Evolutionary conservation across 2,888 invertebrate genomes (phyloP), one percentile per base, ranked within the genome.

Genomic region (Clanis bilineata): DNA sequence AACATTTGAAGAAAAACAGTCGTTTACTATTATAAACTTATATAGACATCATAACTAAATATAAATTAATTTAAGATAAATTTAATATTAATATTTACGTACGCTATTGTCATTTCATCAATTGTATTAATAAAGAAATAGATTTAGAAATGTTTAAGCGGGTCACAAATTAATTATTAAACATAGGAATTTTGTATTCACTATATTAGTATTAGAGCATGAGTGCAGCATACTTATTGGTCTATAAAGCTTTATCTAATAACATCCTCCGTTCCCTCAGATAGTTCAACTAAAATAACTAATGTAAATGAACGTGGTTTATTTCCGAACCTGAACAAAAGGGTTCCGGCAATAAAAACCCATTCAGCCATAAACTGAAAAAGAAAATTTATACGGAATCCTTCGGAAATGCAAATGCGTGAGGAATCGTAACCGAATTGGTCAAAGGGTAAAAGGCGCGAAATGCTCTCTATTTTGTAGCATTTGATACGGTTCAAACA

Each of bases 401-500:
- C 71, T 75, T 66, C 65, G 71, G 64, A 77, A 76, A 83, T 80
- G 80, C 78, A 83, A 82, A 84, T 81, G 69, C 68, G 63, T 58
- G 64, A 67, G 64, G 76, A 76, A 82, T 79, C 75, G 73, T 73
- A 72, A 74, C 73, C 74, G 76, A 80, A 84, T 82, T 82, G 63
- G 69, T 64, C 66, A 68, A 60, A 67, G 63, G 59, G 58, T 59
- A 65, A 66, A 56, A 57, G 62, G 44, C 60, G 56, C 63, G 65
- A 64, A 65, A 66, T 83, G 80, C 76, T 80, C 77, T 77, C 81
- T 76, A 82, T 83, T 81, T 71, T 73, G 74, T 67, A 70, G 74
- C 78, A 82, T 76, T 25, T 25, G 56, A 54, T 51, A 54, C 41
- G 47, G 57, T 51, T 18, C 22, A 47, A 32, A 51, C 60, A 57